phyloP scores from a whole-genome alignment of 2,113 vertebrate species.

The Tautogolabrus adspersus region DNA sequence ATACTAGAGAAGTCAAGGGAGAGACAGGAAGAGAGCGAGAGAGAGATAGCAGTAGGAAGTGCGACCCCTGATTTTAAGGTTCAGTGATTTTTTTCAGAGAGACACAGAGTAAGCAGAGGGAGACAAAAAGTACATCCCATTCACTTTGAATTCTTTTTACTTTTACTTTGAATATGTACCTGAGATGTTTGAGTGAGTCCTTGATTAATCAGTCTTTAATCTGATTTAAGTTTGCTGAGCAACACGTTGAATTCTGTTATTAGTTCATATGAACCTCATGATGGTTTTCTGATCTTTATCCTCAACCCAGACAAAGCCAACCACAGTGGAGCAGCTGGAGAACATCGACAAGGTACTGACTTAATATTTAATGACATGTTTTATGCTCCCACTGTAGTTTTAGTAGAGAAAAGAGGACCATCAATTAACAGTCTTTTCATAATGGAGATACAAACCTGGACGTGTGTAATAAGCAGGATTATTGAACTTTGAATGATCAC shows the following conservation, averaged over 20 bases:
- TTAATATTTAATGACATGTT: background rate
- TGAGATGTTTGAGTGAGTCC: background rate
- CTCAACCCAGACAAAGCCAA: constrained; percentile 88
- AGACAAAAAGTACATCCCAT: too few relatives aligned
- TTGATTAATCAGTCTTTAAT: background rate
- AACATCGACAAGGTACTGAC: constrained; percentile 93
- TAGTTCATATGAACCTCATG: background rate
- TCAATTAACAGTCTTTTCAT: background rate
- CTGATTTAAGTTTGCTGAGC: too few relatives aligned
- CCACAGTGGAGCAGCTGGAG: constrained; percentile 94
- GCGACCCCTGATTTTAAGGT: background rate
- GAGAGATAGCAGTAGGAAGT: background rate
- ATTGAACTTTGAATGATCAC: background rate
- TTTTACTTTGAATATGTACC: too few relatives aligned
- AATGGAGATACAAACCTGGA: too few relatives aligned
- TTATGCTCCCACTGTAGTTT: background rate
- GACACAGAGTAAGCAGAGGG: too few relatives aligned
- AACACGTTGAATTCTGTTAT: background rate
- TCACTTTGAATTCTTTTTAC: too few relatives aligned
- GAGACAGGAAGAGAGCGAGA: background rate
- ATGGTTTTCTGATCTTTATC: constrained; percentile 24
- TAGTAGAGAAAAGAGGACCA: background rate
- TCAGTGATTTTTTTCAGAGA: background rate
- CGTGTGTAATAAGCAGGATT: background rate
- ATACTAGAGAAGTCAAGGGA: constrained; percentile 25